Conservation (phyloP, 2,797 vertebrate genomes). For the Lagocephalus sceleratus region DNA sequence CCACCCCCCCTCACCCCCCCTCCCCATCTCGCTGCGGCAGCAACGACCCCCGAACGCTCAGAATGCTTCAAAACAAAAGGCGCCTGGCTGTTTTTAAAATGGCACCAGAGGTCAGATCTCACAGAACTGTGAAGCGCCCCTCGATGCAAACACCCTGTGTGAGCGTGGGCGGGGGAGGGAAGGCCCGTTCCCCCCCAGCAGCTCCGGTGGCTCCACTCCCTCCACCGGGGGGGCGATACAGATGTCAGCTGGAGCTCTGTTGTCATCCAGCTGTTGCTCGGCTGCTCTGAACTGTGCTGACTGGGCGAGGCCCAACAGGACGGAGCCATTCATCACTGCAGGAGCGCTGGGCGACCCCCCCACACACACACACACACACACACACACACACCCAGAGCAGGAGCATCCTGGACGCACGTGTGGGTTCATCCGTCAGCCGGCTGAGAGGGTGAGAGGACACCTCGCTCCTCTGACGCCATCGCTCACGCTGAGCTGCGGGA, state of each 20-base stretch:
- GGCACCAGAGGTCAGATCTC: too few species aligned
- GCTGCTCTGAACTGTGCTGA: conserved; percentile 43
- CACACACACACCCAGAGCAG: too few species aligned
- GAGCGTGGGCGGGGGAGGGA: background rate
- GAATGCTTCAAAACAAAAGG: too few species aligned
- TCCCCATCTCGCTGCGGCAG: too few species aligned
- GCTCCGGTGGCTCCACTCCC: background rate
- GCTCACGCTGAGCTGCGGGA: conserved; percentile 40
- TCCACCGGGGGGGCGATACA: conserved; percentile 42
- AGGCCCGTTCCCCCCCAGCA: too few species aligned
- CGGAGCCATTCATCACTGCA: conserved; percentile 60
- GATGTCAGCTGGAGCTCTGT: conserved; percentile 52
- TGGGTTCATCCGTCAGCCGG: conserved; percentile 59
- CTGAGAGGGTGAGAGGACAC: conserved; percentile 59
- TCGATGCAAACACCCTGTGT: too few species aligned
- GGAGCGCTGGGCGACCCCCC: conserved; percentile 59
- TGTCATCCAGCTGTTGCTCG: conserved; percentile 39
- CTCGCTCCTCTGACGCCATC: conserved; percentile 41
- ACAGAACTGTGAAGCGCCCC: too few species aligned
- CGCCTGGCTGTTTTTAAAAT: too few species aligned
- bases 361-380: too few species aligned
- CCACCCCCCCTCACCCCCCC: too few species aligned
- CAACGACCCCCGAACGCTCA: too few species aligned
- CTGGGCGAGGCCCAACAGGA: conserved; percentile 45
- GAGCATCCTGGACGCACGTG: conserved; percentile 49